A percentile compares a stretch with the other conserved stretches of the same genome.
Evolutionary conservation across 2,888 invertebrate species (phyloP).

Genomic region (Acanthosepion pharaonis): DNA sequence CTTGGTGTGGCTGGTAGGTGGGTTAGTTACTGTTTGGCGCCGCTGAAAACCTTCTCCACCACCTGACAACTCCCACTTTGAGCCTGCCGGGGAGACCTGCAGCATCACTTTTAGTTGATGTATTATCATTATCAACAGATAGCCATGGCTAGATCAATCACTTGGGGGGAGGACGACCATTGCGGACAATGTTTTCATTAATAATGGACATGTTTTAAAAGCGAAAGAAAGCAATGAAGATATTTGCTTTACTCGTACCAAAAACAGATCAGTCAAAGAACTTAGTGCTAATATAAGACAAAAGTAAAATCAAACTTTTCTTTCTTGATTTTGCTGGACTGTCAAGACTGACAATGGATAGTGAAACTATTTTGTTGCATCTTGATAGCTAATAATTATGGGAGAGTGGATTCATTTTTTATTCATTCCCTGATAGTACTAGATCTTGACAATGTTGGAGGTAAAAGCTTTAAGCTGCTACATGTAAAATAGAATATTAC

Average conservation of each 20-base stretch:
- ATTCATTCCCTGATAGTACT: no score
- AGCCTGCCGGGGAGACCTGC: neutral
- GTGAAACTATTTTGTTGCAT: no score
- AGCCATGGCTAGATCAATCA: neutral
- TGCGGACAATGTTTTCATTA: conserved; percentile 33
- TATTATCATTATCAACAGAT: neutral
- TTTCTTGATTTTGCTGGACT: no score
- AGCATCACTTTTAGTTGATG: conserved; percentile 33
- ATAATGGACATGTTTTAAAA: conserved; percentile 33
- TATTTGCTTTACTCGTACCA: conserved; percentile 4
- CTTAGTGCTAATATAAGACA: conserved; percentile 14
- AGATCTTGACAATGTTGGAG: no score
- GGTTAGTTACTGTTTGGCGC: neutral
- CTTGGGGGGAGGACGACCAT: neutral
- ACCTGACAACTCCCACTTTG: neutral
- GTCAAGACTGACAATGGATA: no score
- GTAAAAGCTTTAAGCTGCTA: no score
- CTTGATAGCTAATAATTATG: no score
- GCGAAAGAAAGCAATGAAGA: conserved; percentile 10
- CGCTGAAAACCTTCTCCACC: neutral
- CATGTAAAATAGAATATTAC: no score
- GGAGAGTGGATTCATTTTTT: no score
- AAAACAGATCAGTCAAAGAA: conserved; percentile 9
- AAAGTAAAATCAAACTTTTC: neutral
- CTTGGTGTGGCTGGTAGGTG: neutral